Evolutionary conservation across 1,140 invertebrate species (phyloP), one percentile per base, ranked within the genome.

Genomic region (Adelges cooleyi): DNA sequence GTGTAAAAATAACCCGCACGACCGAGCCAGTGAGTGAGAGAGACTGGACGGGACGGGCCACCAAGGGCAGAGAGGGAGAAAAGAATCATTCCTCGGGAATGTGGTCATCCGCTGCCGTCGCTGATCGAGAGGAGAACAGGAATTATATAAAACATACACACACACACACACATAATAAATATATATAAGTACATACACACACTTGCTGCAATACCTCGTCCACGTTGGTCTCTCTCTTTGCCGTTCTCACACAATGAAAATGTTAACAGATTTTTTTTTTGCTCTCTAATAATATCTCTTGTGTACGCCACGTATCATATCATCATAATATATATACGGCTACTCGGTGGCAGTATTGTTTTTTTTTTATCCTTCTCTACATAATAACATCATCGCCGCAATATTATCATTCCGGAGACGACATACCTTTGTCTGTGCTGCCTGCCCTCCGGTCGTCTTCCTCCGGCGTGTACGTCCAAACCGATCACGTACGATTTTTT

Each of bases 1-100:
- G 10, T 54, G 23, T 54, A 54, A 54, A 54, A 54, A 54, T 54
- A 54, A 54, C 33, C 33, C 11, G 20, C 4, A 2, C 18, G n/a
- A 3, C 3, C 5, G 51, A 13, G 54, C 5, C 40, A 13, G 54
- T 25, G 54, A 59, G 38, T 27, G 40, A 20, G 15, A 56, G 5
- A 33, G 29, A 6, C 11, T 6, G 11, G 5, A 33, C 29, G 29
- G 29, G 29, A 6, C 5, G 29, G 29, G 29, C 11, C 11, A 6
- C 5, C 11, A 11, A 33, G 29, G 11, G 38, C 40, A 13, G 54
- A 44, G 54, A 59, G 54, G 27, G 40, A 20, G 23, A 40, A 23
- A 38, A 59, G 56, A 48, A 46, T 62, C 56, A 40, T 44, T 62
- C 25, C 11, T 48, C 42, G 56, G 56, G 56, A 62, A 62, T 62